A percentile compares a stretch with the other conserved stretches of the same genome.
Conservation (phyloP, 2,888 invertebrate species). For the Pseudococcus viburni region DNA sequence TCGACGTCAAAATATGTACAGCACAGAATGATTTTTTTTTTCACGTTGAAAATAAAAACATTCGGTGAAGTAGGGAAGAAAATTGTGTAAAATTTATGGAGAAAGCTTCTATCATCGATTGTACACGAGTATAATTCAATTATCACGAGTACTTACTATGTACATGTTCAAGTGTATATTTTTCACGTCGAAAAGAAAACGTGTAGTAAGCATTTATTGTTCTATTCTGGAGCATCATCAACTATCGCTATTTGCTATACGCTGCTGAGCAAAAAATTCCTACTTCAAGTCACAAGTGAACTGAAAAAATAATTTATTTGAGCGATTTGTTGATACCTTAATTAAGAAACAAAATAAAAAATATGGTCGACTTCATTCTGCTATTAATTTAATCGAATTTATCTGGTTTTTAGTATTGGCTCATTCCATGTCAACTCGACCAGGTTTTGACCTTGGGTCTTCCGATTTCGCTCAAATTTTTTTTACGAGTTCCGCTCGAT, state of each 20-base stretch:
- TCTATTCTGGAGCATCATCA: neutral
- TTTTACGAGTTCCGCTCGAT: no score
- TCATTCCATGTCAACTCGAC: no score
- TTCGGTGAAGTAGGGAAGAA: neutral
- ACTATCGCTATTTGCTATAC: neutral
- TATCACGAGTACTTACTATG: neutral
- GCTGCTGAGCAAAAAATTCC: neutral
- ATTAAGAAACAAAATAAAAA: no score
- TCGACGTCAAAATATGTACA: neutral
- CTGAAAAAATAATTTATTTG: no score
- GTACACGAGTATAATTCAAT: neutral
- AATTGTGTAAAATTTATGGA: neutral
- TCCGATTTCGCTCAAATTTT: no score
- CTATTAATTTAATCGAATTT: no score
- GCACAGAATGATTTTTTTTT: neutral
- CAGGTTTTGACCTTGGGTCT: no score
- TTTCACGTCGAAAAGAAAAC: neutral
- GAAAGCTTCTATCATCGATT: neutral
- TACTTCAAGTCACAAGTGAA: neutral
- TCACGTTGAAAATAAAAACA: neutral
- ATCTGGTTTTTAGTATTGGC: no score
- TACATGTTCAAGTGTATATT: constrained; percentile 41
- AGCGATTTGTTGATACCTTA: no score
- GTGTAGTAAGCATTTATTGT: constrained; percentile 11
- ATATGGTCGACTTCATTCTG: no score